phyloP scores from a whole-genome alignment of 30 jellyfish, hydroid and myxozoan genomes.

The Chrysaora quinquecirrha region DNA sequence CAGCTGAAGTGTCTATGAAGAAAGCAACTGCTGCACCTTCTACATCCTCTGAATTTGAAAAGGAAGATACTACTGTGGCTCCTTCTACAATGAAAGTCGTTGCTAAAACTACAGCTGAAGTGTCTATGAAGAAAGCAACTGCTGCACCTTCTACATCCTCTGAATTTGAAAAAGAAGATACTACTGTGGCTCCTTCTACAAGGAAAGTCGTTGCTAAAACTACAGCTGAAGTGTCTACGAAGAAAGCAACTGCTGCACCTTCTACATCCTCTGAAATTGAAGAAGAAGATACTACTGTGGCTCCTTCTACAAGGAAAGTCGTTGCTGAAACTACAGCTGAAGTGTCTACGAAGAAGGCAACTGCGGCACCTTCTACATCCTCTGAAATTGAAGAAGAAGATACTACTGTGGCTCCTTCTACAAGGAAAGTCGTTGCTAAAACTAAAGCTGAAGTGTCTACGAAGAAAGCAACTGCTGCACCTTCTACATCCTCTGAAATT shows the following conservation, averaged over 20 bases:
- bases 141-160: not conserved
- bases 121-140: not conserved
- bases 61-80: not conserved
- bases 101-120: not conserved
- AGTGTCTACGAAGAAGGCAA: not conserved
- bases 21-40: not conserved
- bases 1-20: not conserved
- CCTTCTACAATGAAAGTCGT: not conserved
- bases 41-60: not conserved
- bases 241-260: not conserved
- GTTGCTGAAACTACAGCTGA: not conserved
- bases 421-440: not conserved
- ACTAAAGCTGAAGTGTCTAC: not conserved
- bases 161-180: not conserved
- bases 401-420: not conserved
- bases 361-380: not conserved
- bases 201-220: not conserved
- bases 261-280: not conserved
- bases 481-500: not conserved
- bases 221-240: not conserved
- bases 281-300: not conserved
- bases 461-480: not conserved
- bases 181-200: not conserved
- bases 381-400: not conserved
- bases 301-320: not conserved